Percentiles rank a stretch among this genome's conserved stretches.
Evolutionary conservation across 1,140 invertebrate species (phyloP).

Genomic region (Aphaenogaster rudis): DNA sequence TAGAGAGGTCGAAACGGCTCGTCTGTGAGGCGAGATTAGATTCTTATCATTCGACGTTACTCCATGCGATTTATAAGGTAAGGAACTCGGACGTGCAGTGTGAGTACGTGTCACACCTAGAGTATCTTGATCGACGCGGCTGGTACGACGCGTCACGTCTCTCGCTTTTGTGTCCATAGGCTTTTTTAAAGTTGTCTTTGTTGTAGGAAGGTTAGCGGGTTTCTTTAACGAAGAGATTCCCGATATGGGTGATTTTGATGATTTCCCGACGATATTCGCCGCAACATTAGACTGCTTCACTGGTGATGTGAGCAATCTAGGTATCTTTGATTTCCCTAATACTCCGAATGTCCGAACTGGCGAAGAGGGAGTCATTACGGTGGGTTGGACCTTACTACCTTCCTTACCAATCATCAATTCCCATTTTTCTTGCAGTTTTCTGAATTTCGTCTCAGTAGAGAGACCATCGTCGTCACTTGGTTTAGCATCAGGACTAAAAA

Average conservation of each 20-base stretch:
- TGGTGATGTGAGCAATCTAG: conserved; percentile 90
- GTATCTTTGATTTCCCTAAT: conserved; percentile 90
- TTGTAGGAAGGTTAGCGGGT: conserved; percentile 64
- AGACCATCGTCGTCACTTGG: conserved; percentile 82
- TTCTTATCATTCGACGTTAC: conserved; percentile 84
- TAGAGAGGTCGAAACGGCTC: conserved; percentile 89
- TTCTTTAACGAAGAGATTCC: conserved; percentile 83
- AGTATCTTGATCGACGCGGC: conserved; percentile 88
- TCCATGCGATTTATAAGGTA: conserved; percentile 89
- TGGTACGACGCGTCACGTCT: conserved; percentile 85
- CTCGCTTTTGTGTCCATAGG: conserved; percentile 74
- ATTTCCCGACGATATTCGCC: conserved; percentile 71
- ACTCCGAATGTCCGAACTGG: conserved; percentile 84
- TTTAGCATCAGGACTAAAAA: conserved; percentile 66
- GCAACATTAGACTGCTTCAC: conserved; percentile 86
- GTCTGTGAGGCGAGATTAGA: conserved; percentile 87
- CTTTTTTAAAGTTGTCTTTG: conserved; percentile 76
- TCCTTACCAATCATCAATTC: conserved; percentile 91
- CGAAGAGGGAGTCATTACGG: conserved; percentile 81
- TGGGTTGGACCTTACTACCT: conserved; percentile 80
- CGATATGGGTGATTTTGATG: conserved; percentile 78
- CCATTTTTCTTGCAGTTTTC: conserved; percentile 94
- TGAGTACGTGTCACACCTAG: conserved; percentile 82
- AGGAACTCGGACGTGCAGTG: conserved; percentile 88
- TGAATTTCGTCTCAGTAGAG: conserved; percentile 89